Evolutionary conservation across 2,113 vertebrate species (phyloP), one percentile per base, ranked within the genome.

Genomic region (Pelecanus crispus): DNA sequence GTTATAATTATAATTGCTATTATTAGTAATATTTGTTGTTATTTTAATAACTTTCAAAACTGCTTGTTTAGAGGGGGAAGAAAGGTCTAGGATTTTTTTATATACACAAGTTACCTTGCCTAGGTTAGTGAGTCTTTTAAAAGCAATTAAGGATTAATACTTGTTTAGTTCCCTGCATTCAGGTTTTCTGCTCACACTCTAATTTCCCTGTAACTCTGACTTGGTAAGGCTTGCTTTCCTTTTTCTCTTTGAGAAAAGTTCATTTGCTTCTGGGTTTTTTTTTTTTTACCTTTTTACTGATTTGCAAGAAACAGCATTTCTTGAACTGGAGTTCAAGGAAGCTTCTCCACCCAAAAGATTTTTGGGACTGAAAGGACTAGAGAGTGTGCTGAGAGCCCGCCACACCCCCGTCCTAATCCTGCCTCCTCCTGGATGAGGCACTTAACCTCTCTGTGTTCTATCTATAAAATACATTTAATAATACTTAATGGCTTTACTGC

Each of bases 401-500:
- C 73, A 85, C 84, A 91, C 86, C 94, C 94, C 84, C 4, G 2
- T 82, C 66, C 84, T 95, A 62, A 85, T 95, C 84, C 95, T 80
- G 62, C 65, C 59, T 91, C 45, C 91, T 94, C 74, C 84, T 87
- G 78, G 49, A 91, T 75, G 50, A 85, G 74, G 78, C 63, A 95
- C 89, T 94, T 95, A 96, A 92, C 91, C 73, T 94, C 73, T 63
- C 74, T 66, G 34, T 80, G 78, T 89, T 85, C 95, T 77, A 17
- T 52, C 92, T 92, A 81, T 95, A 95, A 97, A 97, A 95, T 95
- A 70, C 50, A 26, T 94, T 92, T 97, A 97, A 96, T 97, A 96
- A 94, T 91, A 68, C 84, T 94, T 97, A 96, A 97, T 97, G 84
- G 88, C 40, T 96, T 90, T 84, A 89, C 91, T 79, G 65, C 21